A percentile compares a stretch with the other conserved stretches of the same genome.
Evolutionary conservation across 2,113 vertebrate species (phyloP).

Genomic region (Sander lucioperca): DNA sequence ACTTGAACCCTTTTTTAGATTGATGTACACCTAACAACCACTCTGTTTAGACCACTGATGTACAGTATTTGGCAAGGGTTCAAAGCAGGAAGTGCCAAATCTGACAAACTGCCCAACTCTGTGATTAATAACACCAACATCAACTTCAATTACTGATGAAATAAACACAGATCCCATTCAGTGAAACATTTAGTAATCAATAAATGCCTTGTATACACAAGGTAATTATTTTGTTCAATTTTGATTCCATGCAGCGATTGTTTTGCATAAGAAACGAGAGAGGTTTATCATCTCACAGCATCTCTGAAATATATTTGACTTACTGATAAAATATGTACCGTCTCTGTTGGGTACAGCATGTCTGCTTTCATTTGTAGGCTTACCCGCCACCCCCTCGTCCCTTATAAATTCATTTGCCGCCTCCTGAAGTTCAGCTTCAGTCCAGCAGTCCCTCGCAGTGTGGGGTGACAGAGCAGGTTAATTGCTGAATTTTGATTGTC

Average conservation of each 20-base stretch:
- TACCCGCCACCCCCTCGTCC: conserved; percentile 29
- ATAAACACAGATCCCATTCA: conserved; percentile 1
- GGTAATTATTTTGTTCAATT: conserved; percentile 13
- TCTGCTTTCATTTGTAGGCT: conserved; percentile 58
- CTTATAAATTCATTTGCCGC: conserved; percentile 71
- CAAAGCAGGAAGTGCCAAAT: not conserved
- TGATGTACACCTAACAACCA: not conserved
- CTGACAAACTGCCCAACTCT: not conserved
- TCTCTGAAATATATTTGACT: conserved; percentile 44
- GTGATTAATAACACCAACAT: conserved; percentile 14
- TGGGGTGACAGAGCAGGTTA: conserved; percentile 78
- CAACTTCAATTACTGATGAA: not conserved
- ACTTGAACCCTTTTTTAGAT: not conserved
- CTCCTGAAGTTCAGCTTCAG: conserved; percentile 73
- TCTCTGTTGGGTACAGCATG: conserved; percentile 37
- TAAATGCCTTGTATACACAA: conserved; percentile 7
- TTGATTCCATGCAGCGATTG: not conserved
- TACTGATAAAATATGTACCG: conserved; percentile 34
- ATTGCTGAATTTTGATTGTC: conserved; percentile 76
- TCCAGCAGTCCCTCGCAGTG: conserved; percentile 71
- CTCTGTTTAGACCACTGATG: conserved; percentile 3
- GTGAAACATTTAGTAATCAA: conserved; percentile 18
- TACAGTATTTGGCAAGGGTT: not conserved
- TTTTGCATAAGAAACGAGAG: conserved; percentile 22
- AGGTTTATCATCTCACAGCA: conserved; percentile 18